Evolutionary conservation across 37 sponge, comb jelly and placozoan genomes (phyloP).

Genomic region (Beroe ovata): DNA sequence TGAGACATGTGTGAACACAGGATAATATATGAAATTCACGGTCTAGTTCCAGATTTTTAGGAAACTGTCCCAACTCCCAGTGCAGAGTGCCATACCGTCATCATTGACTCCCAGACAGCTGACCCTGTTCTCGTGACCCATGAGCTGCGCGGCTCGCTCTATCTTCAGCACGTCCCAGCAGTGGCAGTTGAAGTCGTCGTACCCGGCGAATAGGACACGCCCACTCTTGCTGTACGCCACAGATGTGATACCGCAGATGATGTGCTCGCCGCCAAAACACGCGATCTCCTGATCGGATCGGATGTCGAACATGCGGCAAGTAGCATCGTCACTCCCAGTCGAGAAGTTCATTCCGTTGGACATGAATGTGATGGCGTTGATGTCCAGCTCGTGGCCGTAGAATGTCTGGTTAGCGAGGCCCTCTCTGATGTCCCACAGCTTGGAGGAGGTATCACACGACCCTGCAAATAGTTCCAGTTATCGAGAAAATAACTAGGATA

Average conservation of each 20-base stretch:
- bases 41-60: conserved; percentile 96
- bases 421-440: conserved; percentile 91
- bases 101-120: conserved; percentile 94
- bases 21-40: no score
- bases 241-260: conserved; percentile 91
- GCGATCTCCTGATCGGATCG: conserved; percentile 77
- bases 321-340: conserved; percentile 93
- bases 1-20: no score
- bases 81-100: conserved; percentile 91
- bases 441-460: conserved; percentile 44
- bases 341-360: conserved; percentile 93
- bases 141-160: conserved; percentile 75
- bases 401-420: conserved; percentile 90
- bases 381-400: conserved; percentile 95
- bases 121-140: conserved; percentile 93
- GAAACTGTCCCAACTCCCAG: conserved; percentile 97
- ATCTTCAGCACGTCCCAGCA: conserved; percentile 94
- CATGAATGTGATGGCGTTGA: conserved; percentile 94
- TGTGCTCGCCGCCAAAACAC: conserved; percentile 74
- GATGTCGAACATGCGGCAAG: conserved; percentile 94
- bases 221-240: conserved; percentile 95
- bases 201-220: conserved; percentile 91
- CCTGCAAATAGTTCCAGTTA: no score
- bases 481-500: no score
- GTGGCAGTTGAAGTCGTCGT: conserved; percentile 95